These are phyloP conservation scores for Mirounga angustirostris DNA, from an alignment of 2,113 vertebrate species.

Conservation along the genomic window DNA sequence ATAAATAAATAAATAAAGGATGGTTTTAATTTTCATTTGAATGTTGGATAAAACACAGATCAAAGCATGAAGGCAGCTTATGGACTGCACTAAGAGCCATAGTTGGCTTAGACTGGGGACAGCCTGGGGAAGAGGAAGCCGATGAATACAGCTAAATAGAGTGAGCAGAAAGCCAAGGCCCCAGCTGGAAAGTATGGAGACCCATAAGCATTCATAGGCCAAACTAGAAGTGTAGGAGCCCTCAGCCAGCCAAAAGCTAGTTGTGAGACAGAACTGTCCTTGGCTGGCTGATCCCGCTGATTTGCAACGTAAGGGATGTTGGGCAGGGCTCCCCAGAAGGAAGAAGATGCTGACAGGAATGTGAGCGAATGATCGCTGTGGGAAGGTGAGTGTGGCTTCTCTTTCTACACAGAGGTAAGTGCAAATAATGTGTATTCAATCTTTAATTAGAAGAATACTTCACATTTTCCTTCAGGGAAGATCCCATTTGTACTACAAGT, in stretches of 20 bases:
- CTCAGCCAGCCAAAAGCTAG: neutral
- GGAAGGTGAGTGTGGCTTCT: neutral
- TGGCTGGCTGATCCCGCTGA: neutral
- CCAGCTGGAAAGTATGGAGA: neutral
- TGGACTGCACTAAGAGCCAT: neutral
- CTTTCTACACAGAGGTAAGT: constrained; percentile 30
- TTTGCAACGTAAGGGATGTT: neutral
- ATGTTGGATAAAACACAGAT: neutral
- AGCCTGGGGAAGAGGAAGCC: neutral
- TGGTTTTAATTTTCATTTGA: constrained; percentile 48
- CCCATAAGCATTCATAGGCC: neutral
- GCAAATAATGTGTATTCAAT: neutral
- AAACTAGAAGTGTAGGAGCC: neutral
- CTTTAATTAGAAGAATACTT: constrained; percentile 63
- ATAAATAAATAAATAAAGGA: no score
- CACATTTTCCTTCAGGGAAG: constrained; percentile 35
- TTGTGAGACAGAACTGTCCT: neutral
- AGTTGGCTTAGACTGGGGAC: neutral
- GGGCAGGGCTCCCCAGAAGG: neutral
- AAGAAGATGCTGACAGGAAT: neutral
- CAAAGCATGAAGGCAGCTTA: neutral
- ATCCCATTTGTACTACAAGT: constrained; percentile 39
- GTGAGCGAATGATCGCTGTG: neutral
- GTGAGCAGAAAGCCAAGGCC: neutral
- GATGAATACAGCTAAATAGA: neutral